A percentile compares a stretch with the other conserved stretches of the same genome.
These are phyloP conservation scores for Hirundichthys speculiger DNA, from an alignment of 2,113 vertebrate species.

Conservation along the genomic window DNA sequence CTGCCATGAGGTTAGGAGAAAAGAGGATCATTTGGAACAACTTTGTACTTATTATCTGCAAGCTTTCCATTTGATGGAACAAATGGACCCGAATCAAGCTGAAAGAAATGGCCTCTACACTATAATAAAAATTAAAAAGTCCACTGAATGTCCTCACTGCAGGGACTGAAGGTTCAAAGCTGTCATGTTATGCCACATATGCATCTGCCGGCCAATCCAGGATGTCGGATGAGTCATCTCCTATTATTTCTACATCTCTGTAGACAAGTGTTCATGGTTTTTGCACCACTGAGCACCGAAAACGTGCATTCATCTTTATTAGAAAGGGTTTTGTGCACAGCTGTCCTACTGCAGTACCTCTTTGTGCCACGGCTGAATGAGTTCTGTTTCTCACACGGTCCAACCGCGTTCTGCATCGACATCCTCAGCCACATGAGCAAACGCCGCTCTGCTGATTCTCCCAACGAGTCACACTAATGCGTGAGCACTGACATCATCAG, in stretches of 20 bases:
- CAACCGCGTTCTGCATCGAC: neutral
- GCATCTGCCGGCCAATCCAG: neutral
- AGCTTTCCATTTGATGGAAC: too few relatives aligned
- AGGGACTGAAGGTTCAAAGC: neutral
- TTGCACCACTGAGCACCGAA: neutral
- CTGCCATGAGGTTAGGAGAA: too few relatives aligned
- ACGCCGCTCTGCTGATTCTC: neutral
- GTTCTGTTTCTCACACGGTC: neutral
- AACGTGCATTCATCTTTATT: neutral
- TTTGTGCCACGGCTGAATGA: neutral
- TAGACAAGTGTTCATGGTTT: neutral
- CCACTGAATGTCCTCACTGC: neutral
- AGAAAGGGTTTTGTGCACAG: neutral
- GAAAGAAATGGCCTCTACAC: too few relatives aligned
- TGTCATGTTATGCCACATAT: neutral
- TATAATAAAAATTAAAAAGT: too few relatives aligned
- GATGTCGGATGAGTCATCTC: neutral
- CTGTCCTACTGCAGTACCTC: neutral
- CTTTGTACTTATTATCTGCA: too few relatives aligned
- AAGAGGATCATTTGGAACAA: too few relatives aligned
- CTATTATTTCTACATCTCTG: slow-evolving; percentile 2
- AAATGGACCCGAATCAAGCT: too few relatives aligned
- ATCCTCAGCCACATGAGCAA: neutral
- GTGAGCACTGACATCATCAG: neutral
- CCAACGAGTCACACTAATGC: neutral